phyloP scores from a whole-genome alignment of 2,113 vertebrate genomes.

The Corythornis madagascariensis region DNA sequence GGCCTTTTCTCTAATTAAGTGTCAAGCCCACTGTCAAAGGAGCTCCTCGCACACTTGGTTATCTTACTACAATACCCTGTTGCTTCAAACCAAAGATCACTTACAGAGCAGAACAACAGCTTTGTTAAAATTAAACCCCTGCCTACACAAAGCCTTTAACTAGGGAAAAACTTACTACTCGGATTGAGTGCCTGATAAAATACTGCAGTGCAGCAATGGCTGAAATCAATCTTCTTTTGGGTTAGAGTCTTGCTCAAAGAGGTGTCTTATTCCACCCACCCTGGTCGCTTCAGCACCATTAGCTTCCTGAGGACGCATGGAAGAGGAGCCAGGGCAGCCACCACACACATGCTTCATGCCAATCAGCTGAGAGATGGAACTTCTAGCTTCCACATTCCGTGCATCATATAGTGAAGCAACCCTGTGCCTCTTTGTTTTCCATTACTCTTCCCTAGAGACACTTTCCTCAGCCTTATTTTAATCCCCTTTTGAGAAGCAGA shows the following conservation, averaged over 20 bases:
- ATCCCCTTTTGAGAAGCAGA: not conserved
- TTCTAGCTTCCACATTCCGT: not conserved
- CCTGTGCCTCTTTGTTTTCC: not conserved
- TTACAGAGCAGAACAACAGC: rapidly evolving
- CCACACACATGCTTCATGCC: not conserved
- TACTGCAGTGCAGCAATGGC: not conserved
- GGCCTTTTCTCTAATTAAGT: not conserved
- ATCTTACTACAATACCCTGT: not conserved
- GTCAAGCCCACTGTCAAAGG: not conserved
- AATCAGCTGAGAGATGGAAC: not conserved
- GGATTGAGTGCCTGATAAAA: not conserved
- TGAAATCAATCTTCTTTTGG: not conserved
- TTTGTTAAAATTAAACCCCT: not conserved
- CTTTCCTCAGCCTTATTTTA: not conserved
- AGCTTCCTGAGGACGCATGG: not conserved
- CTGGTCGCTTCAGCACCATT: not conserved
- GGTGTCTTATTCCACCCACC: not conserved
- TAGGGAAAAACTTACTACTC: not conserved
- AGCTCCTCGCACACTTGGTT: not conserved
- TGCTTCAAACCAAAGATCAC: not conserved
- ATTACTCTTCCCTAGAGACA: not conserved
- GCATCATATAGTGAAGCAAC: not conserved
- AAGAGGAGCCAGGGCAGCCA: not conserved
- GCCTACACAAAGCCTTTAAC: not conserved
- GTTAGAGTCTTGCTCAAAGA: not conserved